Percentiles rank a stretch among this genome's conserved stretches.
These are phyloP conservation scores for Drosophila nigritarsus DNA, from an alignment of 2,888 invertebrate genomes.

Conservation along the genomic window DNA sequence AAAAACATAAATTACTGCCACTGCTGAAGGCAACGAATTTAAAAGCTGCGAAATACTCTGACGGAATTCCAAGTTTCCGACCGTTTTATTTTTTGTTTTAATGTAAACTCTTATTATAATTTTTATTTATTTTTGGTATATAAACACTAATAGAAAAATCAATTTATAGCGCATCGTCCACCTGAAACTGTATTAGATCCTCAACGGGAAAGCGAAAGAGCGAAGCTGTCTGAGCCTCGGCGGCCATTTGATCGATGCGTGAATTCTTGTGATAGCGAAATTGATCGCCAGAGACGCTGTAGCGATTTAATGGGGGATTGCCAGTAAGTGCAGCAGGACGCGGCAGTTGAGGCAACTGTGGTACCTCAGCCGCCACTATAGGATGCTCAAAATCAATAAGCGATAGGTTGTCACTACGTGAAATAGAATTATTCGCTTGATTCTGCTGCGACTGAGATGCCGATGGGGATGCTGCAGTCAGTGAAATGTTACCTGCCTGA, in stretches of 20 bases:
- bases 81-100: neutral
- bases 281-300: slow-evolving; percentile 48
- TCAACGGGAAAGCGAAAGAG: slow-evolving; percentile 84
- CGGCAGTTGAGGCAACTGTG: slow-evolving; percentile 67
- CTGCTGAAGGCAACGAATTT: too few relatives aligned
- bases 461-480: slow-evolving; percentile 6
- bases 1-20: too few relatives aligned
- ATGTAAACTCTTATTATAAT: slow-evolving; percentile 19
- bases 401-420: slow-evolving; percentile 75
- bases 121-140: slow-evolving; percentile 26
- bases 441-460: slow-evolving; percentile 34
- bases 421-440: slow-evolving; percentile 61
- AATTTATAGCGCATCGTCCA: slow-evolving; percentile 81
- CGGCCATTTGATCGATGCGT: slow-evolving; percentile 79
- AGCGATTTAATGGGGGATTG: slow-evolving; percentile 44
- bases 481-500: slow-evolving; percentile 22
- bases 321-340: slow-evolving; percentile 64
- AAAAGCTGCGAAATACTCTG: too few relatives aligned
- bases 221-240: slow-evolving; percentile 82
- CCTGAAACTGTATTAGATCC: slow-evolving; percentile 83
- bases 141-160: slow-evolving; percentile 23
- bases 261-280: slow-evolving; percentile 58
- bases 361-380: slow-evolving; percentile 77
- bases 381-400: slow-evolving; percentile 82
- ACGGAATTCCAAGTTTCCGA: neutral